Percentiles rank a stretch among this genome's conserved stretches.
Conservation (phyloP, 2,888 invertebrate species). For the Netelia virgata region DNA sequence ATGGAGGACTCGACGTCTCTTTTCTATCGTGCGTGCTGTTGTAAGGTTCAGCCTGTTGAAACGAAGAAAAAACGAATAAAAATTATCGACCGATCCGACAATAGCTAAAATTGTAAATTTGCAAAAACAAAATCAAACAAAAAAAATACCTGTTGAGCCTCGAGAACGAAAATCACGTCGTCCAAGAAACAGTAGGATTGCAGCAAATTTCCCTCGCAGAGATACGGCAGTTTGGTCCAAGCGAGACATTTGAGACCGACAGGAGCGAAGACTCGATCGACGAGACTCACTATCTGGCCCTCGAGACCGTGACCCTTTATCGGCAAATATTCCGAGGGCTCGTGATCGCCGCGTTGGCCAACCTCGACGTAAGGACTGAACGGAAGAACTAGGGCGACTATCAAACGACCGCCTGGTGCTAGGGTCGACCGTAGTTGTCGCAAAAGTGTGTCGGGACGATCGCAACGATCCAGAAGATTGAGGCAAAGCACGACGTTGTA, state of each 20-base stretch:
- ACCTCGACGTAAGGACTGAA: slow-evolving; percentile 97
- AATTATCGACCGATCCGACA: neutral
- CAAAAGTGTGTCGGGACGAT: slow-evolving; percentile 92
- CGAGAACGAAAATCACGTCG: slow-evolving; percentile 95
- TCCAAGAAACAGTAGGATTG: slow-evolving; percentile 96
- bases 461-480: slow-evolving; percentile 97
- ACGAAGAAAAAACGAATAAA: neutral
- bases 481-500: slow-evolving; percentile 95
- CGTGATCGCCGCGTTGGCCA: slow-evolving; percentile 90
- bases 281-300: slow-evolving; percentile 92
- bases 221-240: slow-evolving; percentile 97
- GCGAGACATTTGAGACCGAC: slow-evolving; percentile 91
- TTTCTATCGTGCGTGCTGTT: slow-evolving; percentile 39
- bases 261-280: slow-evolving; percentile 88
- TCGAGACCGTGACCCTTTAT: slow-evolving; percentile 90
- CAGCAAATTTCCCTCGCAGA: slow-evolving; percentile 98
- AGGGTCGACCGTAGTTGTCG: slow-evolving; percentile 90
- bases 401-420: slow-evolving; percentile 90
- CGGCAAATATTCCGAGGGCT: slow-evolving; percentile 89
- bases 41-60: slow-evolving; percentile 70
- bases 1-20: slow-evolving; percentile 9
- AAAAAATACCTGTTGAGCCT: slow-evolving; percentile 84
- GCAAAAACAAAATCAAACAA: too few species aligned
- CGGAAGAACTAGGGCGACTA: slow-evolving; percentile 97
- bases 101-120: neutral